Base-by-base conservation (phyloP, 2,888 invertebrate species). In the Helicoverpa assulta region DNA sequence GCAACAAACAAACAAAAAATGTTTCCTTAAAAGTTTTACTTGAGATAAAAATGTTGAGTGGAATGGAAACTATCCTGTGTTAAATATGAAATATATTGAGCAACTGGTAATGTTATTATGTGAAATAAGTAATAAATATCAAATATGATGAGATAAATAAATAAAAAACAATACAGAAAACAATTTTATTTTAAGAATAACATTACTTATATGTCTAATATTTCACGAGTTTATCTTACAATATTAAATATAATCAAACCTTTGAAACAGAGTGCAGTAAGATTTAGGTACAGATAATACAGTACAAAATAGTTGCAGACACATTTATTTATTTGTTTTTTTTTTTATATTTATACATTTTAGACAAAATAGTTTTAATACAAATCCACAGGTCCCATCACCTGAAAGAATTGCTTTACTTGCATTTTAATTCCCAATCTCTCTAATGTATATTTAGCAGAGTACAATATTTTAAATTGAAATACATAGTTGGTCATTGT, bases 171-270 rank as follows among this genome's bases (percentile, higher is more conserved):
- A 52, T 70, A 65, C 61, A 50, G 56, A 73, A 73, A 62, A 53
- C 63, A 73, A 73, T 67, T 80, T 62, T 57, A 80, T 80, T 76
- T 65, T 54, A 55, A 71, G 71, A 81, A 75, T 83, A 80, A 58
- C 68, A 73, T 64, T 63, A 40, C 56, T 73, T 71, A 72, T 10
- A 59, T 21, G 21, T 26, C 57, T 54, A 74, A 74, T 58, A 79
- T 47, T 73, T 79, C 66, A 78, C 79, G 73, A 66, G 66, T 47
- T 78, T 79, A 66, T 65, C 43, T 58, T 79, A 64, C 67, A 77
- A 59, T 40, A 69, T 43, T 43, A 43, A 43, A 43, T 47, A 73
- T 76, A 81, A 75, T 77, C 75, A 53, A 72, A 62, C 78, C 55
- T 72, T 72, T 52, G 43, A 78, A 78, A 73, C 14, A 29, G 78